Conservation (phyloP, 2,797 vertebrate species). For the Sebastes matsubarae region DNA sequence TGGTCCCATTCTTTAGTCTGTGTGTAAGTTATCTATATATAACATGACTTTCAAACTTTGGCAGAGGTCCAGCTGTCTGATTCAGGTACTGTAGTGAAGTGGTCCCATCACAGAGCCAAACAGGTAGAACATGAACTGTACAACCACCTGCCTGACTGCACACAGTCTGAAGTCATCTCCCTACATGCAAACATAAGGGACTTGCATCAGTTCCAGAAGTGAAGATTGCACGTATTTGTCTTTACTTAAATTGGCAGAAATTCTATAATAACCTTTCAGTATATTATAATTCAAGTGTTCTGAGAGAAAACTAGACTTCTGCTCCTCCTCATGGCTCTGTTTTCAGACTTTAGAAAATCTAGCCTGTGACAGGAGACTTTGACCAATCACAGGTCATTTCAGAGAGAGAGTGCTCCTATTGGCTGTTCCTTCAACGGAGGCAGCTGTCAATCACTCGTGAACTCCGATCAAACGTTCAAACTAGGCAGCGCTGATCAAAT, state of each 20-base stretch:
- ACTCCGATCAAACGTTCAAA: too few relatives aligned
- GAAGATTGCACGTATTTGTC: not conserved
- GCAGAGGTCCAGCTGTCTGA: slow-evolving; percentile 51
- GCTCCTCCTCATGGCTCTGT: too few relatives aligned
- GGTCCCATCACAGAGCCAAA: slow-evolving; percentile 9
- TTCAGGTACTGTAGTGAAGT: slow-evolving; percentile 8
- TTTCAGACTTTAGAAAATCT: too few relatives aligned
- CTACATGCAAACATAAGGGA: not conserved
- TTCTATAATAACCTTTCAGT: too few relatives aligned
- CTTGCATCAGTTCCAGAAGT: not conserved
- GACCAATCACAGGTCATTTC: too few relatives aligned
- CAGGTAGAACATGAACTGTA: slow-evolving; percentile 4
- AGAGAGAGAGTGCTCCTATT: too few relatives aligned
- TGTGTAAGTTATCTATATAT: slow-evolving; percentile 3
- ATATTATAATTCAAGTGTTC: too few relatives aligned
- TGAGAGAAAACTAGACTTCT: too few relatives aligned
- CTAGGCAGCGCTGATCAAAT: too few relatives aligned
- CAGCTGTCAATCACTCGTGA: too few relatives aligned
- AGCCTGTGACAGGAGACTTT: too few relatives aligned
- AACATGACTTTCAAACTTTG: slow-evolving; percentile 19
- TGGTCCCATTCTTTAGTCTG: slow-evolving; percentile 15
- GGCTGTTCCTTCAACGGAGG: too few relatives aligned
- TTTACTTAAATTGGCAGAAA: not conserved
- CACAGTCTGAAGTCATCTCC: not conserved
- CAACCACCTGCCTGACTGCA: slow-evolving; percentile 22